These are phyloP conservation scores for Pithys albifrons DNA, from an alignment of 2,113 vertebrate species.

Conservation along the genomic window DNA sequence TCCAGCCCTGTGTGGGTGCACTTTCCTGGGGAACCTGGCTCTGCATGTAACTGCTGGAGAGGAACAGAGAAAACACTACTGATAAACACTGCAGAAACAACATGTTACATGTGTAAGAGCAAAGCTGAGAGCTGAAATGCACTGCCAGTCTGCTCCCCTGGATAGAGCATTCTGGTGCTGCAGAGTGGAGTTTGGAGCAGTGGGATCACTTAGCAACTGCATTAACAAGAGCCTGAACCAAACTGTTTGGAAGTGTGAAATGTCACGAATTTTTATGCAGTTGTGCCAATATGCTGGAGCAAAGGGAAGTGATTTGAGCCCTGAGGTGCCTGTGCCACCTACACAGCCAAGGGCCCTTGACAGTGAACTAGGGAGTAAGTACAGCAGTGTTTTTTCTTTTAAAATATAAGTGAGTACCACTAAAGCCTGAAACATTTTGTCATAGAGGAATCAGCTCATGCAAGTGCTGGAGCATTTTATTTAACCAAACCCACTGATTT, in stretches of 20 bases:
- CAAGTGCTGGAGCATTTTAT: not conserved
- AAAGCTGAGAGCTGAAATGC: not conserved
- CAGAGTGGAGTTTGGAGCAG: accelerated
- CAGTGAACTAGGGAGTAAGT: not conserved
- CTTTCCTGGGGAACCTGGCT: not conserved
- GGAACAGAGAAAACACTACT: not conserved
- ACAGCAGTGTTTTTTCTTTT: not conserved
- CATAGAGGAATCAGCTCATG: not conserved
- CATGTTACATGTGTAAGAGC: accelerated
- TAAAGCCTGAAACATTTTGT: not conserved
- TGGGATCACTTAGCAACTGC: not conserved
- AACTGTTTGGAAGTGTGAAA: not conserved
- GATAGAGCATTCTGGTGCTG: not conserved
- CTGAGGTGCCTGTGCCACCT: not conserved
- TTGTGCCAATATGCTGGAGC: not conserved
- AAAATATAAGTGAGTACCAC: not conserved
- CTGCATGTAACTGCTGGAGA: not conserved
- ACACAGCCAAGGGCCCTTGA: not conserved
- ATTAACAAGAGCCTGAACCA: not conserved
- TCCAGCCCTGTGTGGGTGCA: not conserved
- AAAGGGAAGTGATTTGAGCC: not conserved
- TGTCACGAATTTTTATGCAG: not conserved
- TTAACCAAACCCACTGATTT: not conserved
- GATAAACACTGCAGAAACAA: not conserved
- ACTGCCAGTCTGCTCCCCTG: not conserved